Base-by-base conservation (phyloP, 2,797 vertebrate genomes). In the Eurystomus glaucurus region DNA sequence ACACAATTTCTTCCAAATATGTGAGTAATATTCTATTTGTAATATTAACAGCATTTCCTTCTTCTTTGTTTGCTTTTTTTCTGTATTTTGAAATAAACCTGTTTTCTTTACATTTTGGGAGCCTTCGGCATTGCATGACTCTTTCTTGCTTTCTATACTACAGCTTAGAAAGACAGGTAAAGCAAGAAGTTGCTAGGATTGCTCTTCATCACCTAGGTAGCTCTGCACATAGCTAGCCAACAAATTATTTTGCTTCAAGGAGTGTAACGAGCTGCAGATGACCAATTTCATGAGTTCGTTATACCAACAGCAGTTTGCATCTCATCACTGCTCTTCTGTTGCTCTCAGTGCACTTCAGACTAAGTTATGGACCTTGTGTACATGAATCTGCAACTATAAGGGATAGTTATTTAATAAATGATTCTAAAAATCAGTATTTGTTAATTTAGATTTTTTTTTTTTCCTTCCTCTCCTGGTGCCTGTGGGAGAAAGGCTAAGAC, bases 401-500 rank as follows among this genome's bases (percentile, higher is more conserved):
- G 7, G 6, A 18, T 2, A 61, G 4, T 48, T 62, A 70, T 52
- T 64, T 33, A 46, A 60, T 10, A 33, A 1, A 19, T 58, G 71
- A 2, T 45, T 69, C n/a, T 37, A n/a, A 45, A 88, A 78, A 50
- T 11, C 4, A 41, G 5, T 35, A 58, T 48, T 46, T 41, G 2
- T 37, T 46, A 65, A 18, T 33, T 28, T 13, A 25, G 8, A 4
- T 5, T 13, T 25, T 39, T 71, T 39, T 71, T n/a, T 7, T 64
- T 9, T 57, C 11, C 4, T 65, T 35, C 8, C 7, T 58, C 7
- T 85, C 3, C 22, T 16, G 4, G 4, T 45, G 1, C 6, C 8
- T 41, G 11, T 5, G 11, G 4, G 2, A 72, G 17, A 78, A 91
- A 79, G 12, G 5, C 8, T 14, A 72, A 55, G 13, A 54, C 4